Evolutionary conservation across 2,888 invertebrate genomes (phyloP), one percentile per base, ranked within the genome.

Genomic region (Tanytarsus gracilentus): DNA sequence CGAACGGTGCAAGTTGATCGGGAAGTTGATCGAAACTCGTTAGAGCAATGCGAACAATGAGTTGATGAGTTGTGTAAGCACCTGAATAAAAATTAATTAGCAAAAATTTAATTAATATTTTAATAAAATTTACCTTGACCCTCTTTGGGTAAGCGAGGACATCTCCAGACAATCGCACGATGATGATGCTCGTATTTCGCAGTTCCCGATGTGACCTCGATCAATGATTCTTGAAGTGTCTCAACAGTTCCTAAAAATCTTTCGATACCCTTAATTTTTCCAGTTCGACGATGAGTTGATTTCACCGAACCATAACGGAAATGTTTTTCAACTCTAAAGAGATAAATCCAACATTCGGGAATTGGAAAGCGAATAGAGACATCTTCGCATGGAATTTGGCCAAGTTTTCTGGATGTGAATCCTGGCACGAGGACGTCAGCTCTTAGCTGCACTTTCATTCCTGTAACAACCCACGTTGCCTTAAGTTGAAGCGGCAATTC

Each of bases 131-230:
- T 71, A 93, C 96, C 98, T 81, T 99, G 97, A 65, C 98, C 97
- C 76, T 98, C 95, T 75, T 98, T 98, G 61, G 99, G 99, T 68
- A 99, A 79, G 58, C 97, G 79, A 7, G 95, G 88, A 80, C 99
- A 97, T 66, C 99, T 81, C 99, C 99, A 99, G 27, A 99, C 98
- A 67, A 99, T 91, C 62, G 97, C 85, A 64, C 91, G 82, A 76
- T 96, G 96, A 70, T 97, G 93, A 77, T 98, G 97, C 75, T 99
- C 98, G 75, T 99, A 99, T 77, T 99, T 99, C 61, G 99, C 98
- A 72, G 92, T 85, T 51, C 95, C 96, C 1, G 94, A 94, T 9
- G 97, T 96, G 6, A 93, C 93, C 74, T 96, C 96, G 72, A 97
- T 95, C 25, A 96, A 77, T 52, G 93, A 92, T 68, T 90, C 88